Evolutionary conservation across 2,797 vertebrate species (phyloP), one percentile per base, ranked within the genome.

Genomic region (Graptemys geographica): DNA sequence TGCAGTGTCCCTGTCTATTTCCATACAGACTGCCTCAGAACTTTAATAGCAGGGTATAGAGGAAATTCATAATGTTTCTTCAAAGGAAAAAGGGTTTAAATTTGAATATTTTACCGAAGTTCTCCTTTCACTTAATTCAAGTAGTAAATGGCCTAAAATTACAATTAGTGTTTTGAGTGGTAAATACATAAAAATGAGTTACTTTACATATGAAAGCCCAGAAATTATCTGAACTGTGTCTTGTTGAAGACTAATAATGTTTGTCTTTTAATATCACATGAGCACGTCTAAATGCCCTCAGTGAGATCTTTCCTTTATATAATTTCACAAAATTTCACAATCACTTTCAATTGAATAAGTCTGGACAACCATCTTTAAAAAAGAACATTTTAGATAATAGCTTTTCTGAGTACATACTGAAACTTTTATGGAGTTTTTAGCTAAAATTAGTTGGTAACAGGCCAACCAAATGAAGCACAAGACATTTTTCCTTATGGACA

Each of bases 181-280:
- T 89, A 97, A 97, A 91, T 94, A 96, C 44, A 88, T 80, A 94
- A 90, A 96, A 96, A 86, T 90, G 28, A 95, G 52, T 90, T 95
- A 53, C 78, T 98, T 97, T 96, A 87, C 86, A 95, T 96, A 94
- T 94, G 78, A 97, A 97, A 96, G 78, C 74, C 53, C 89, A 91
- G 93, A 88, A 94, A 87, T 80, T 65, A 91, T 95, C 49, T 97
- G 86, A 88, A 87, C 90, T 96, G 9, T 89, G 62, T 59, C 76
- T 94, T 93, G 52, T 79, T 95, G 90, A 90, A 95, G 87, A 95
- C 89, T 74, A 93, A 84, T 94, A 92, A 96, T 84, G 49, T n/a
- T 81, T 86, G 56, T 91, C 81, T 97, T 96, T 97, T 94, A 90
- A 86, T 96, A 94, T 86, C 49, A 51, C 65, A 57, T 76, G 88